phyloP scores from a whole-genome alignment of 2,797 vertebrate genomes.

The Spinus olivaceus region DNA sequence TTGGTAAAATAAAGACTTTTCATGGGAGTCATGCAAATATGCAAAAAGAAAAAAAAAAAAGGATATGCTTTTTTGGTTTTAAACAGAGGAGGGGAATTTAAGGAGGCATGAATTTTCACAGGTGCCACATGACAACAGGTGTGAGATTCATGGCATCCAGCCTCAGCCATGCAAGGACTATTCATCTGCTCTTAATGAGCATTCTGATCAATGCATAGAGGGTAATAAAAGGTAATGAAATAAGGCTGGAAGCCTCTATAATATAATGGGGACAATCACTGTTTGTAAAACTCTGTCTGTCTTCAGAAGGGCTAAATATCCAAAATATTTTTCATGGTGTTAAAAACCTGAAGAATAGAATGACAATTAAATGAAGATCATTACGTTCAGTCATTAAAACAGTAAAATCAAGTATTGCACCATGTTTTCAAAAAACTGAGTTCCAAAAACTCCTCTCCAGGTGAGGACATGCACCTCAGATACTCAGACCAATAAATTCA shows the following conservation, averaged over 20 bases:
- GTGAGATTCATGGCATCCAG: not conserved
- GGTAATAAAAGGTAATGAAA: not conserved
- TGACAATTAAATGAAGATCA: not conserved
- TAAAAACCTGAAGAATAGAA: not conserved
- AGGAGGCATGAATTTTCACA: not conserved
- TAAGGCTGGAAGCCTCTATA: not conserved
- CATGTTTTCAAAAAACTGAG: not conserved
- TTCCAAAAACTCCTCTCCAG: not conserved
- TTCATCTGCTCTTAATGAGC: not conserved
- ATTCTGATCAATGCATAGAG: not conserved
- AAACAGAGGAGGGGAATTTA: not conserved
- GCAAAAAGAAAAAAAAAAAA: not conserved
- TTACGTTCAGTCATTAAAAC: not conserved
- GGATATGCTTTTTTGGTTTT: not conserved
- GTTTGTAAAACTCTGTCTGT: not conserved
- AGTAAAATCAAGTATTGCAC: not conserved
- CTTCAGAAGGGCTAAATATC: not conserved
- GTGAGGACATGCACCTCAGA: not conserved
- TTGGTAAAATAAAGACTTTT: not conserved
- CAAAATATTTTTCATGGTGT: not conserved
- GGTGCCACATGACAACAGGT: too few relatives aligned
- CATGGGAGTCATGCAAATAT: not conserved
- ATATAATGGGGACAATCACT: not conserved
- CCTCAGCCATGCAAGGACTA: not conserved
- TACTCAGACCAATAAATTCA: not conserved